phyloP scores from a whole-genome alignment of 2,888 invertebrate genomes.

The Cephus pygmeus region DNA sequence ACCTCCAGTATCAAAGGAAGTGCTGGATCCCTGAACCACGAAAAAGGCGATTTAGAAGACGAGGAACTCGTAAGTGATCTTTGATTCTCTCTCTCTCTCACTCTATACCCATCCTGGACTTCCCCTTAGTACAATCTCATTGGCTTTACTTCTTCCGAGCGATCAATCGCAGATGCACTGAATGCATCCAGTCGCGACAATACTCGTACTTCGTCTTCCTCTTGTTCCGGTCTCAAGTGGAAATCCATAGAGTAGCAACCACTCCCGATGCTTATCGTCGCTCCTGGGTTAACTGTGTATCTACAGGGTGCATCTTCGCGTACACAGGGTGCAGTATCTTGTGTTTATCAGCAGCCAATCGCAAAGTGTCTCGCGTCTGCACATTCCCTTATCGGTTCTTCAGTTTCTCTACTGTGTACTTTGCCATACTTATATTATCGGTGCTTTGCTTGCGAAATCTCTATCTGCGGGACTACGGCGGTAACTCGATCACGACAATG shows the following conservation, averaged over 20 bases:
- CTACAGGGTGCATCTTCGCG: background rate
- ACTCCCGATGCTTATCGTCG: background rate
- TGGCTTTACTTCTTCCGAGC: background rate
- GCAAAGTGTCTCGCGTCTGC: background rate
- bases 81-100: background rate
- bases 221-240: background rate
- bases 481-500: background rate
- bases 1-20: no score
- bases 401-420: background rate
- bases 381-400: background rate
- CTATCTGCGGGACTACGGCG: background rate
- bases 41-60: background rate
- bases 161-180: background rate
- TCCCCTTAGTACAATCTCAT: background rate
- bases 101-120: no score
- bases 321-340: background rate
- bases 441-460: background rate
- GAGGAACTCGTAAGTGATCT: background rate
- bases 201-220: background rate
- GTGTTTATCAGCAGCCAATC: background rate
- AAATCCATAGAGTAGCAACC: constrained; percentile 1
- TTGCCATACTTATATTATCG: background rate
- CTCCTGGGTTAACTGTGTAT: background rate
- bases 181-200: background rate
- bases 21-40: no score